A percentile compares a stretch with the other conserved stretches of the same genome.
Evolutionary conservation across 2,888 invertebrate species (phyloP).

Genomic region (Drosophila kambysellisi): DNA sequence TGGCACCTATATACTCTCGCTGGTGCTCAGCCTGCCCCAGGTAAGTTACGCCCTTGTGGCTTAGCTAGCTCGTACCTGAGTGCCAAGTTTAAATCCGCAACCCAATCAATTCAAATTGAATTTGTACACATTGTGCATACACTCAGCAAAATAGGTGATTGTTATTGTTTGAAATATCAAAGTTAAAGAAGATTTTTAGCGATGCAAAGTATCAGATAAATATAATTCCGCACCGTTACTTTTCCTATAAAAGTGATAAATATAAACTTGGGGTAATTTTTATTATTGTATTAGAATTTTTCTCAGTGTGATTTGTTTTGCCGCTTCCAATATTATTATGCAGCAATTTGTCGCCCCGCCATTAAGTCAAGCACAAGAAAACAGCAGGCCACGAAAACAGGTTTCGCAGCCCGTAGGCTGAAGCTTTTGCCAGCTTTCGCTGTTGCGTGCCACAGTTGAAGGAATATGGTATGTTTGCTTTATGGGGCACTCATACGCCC

Average conservation of each 20-base stretch:
- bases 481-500: slow-evolving; percentile 71
- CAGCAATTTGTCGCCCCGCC: slow-evolving; percentile 56
- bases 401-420: slow-evolving; percentile 6
- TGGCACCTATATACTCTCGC: slow-evolving; percentile 90
- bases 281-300: neutral
- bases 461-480: slow-evolving; percentile 65
- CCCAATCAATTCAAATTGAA: slow-evolving; percentile 51
- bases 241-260: neutral
- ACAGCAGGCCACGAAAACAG: slow-evolving; percentile 2
- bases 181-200: neutral
- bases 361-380: slow-evolving; percentile 47
- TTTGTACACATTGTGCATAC: slow-evolving; percentile 7
- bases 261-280: neutral
- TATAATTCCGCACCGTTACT: neutral
- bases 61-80: neutral
- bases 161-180: neutral
- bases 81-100: neutral
- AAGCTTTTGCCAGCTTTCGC: neutral
- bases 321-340: slow-evolving; percentile 24
- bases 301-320: neutral
- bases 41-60: slow-evolving; percentile 86
- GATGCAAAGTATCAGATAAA: neutral
- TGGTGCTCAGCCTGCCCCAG: slow-evolving; percentile 92
- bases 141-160: slow-evolving; percentile 1
- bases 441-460: slow-evolving; percentile 41